Conservation (phyloP, 2,113 vertebrate genomes). For the Gorsachius goisagi region DNA sequence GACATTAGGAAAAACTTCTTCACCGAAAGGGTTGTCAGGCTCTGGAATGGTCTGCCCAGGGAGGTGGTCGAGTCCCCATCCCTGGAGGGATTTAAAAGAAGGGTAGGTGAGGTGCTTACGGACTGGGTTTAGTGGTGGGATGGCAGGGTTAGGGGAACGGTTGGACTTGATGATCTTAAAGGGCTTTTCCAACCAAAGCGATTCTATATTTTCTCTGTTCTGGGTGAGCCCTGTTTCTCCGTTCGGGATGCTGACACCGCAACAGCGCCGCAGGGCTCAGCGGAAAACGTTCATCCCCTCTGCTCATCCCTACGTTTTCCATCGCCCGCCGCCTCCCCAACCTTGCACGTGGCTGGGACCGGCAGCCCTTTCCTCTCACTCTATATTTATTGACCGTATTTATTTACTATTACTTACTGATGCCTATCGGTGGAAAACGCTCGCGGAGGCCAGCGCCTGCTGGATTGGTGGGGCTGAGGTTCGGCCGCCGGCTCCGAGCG, state of each 20-base stretch:
- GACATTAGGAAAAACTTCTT: too few species aligned
- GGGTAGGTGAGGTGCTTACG: too few species aligned
- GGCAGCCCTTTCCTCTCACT: not conserved
- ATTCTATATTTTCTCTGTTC: not conserved
- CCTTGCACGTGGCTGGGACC: accelerated
- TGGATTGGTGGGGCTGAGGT: not conserved
- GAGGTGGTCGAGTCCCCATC: too few species aligned
- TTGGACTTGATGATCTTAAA: too few species aligned
- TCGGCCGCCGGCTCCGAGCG: too few species aligned
- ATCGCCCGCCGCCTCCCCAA: not conserved
- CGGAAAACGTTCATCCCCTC: accelerated
- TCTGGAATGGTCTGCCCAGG: too few species aligned
- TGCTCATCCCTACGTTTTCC: not conserved
- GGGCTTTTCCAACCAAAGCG: too few species aligned
- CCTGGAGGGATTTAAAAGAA: too few species aligned
- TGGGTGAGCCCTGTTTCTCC: not conserved
- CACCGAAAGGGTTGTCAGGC: too few species aligned
- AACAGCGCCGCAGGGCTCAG: not conserved
- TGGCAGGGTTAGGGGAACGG: too few species aligned
- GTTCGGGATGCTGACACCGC: not conserved
- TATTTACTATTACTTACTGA: not conserved
- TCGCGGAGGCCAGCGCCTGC: not conserved
- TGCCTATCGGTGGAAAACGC: accelerated
- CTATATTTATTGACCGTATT: not conserved
- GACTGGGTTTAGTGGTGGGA: too few species aligned